These are phyloP conservation scores for Caenorhabditis sinica DNA, from an alignment of 2,888 invertebrate genomes.

Conservation along the genomic window DNA sequence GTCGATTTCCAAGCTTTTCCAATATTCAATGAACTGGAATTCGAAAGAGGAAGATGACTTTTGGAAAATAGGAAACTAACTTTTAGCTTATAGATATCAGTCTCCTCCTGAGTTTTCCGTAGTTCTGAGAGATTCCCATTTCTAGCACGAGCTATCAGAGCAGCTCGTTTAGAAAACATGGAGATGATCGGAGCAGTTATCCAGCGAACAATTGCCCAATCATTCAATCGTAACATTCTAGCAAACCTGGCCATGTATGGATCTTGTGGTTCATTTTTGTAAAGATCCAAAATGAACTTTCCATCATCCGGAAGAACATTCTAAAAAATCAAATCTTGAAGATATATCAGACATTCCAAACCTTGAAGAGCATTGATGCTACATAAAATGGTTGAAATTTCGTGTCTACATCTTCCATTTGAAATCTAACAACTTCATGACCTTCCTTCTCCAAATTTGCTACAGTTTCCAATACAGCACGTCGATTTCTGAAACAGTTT, in stretches of 20 bases:
- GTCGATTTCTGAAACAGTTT: slow-evolving; percentile 56
- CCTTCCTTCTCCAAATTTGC: slow-evolving; percentile 74
- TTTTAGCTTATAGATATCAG: slow-evolving; percentile 76
- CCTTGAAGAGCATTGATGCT: slow-evolving; percentile 74
- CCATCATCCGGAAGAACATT: slow-evolving; percentile 79
- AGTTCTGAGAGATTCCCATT: slow-evolving; percentile 70
- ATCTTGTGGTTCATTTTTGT: slow-evolving; percentile 79
- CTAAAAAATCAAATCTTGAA: slow-evolving; percentile 43
- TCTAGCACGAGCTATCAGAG: slow-evolving; percentile 38
- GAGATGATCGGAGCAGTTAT: slow-evolving; percentile 16
- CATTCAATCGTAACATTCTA: slow-evolving; percentile 27
- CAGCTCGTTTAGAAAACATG: slow-evolving; percentile 34
- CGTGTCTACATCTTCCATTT: slow-evolving; percentile 47
- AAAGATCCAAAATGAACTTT: slow-evolving; percentile 73
- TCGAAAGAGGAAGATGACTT: not conserved
- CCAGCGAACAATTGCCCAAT: slow-evolving; percentile 27
- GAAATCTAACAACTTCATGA: slow-evolving; percentile 79
- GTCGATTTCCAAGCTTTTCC: slow-evolving; percentile 81
- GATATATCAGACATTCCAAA: not conserved
- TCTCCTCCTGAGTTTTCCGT: slow-evolving; percentile 76
- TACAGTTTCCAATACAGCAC: slow-evolving; percentile 79
- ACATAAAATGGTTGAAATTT: slow-evolving; percentile 71
- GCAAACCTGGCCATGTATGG: slow-evolving; percentile 75
- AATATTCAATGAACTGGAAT: slow-evolving; percentile 75
- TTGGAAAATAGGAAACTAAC: not conserved